Conservation (phyloP, 1,140 invertebrate genomes). For the Trichonephila clavata region DNA sequence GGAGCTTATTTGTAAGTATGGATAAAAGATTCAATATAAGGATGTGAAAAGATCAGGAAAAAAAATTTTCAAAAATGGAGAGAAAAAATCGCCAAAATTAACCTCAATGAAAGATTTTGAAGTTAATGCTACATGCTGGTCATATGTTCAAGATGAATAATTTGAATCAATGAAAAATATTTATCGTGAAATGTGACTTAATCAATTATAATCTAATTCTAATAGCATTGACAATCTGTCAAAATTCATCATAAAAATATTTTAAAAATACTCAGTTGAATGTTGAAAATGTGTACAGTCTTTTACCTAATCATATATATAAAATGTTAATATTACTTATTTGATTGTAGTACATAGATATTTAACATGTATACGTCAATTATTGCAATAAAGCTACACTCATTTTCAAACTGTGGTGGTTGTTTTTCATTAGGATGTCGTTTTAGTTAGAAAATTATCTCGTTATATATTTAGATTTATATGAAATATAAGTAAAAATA, state of each 20-base stretch:
- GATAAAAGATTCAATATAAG: not conserved
- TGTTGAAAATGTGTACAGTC: constrained; percentile 54
- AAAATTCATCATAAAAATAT: constrained; percentile 57
- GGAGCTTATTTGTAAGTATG: constrained; percentile 54
- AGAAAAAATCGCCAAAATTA: constrained; percentile 30
- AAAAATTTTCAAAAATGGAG: not conserved
- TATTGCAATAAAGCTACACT: constrained; percentile 67
- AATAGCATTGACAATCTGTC: constrained; percentile 75
- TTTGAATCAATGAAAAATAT: not conserved
- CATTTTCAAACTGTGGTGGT: not conserved
- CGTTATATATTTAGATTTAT: too few species aligned
- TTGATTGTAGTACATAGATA: constrained; percentile 60
- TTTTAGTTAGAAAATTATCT: too few species aligned
- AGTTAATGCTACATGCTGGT: not conserved
- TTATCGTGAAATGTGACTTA: not conserved
- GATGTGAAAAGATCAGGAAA: not conserved
- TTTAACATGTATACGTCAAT: constrained; percentile 22
- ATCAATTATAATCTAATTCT: not conserved
- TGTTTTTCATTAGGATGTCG: not conserved
- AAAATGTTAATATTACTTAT: constrained; percentile 62
- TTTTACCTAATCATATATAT: constrained; percentile 52
- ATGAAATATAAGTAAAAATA: too few species aligned
- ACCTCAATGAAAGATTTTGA: constrained; percentile 17
- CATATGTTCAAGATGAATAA: not conserved
- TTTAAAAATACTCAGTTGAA: constrained; percentile 57